Evolutionary conservation across 2,113 vertebrate genomes (phyloP).

Genomic region (Arvicanthis niloticus): DNA sequence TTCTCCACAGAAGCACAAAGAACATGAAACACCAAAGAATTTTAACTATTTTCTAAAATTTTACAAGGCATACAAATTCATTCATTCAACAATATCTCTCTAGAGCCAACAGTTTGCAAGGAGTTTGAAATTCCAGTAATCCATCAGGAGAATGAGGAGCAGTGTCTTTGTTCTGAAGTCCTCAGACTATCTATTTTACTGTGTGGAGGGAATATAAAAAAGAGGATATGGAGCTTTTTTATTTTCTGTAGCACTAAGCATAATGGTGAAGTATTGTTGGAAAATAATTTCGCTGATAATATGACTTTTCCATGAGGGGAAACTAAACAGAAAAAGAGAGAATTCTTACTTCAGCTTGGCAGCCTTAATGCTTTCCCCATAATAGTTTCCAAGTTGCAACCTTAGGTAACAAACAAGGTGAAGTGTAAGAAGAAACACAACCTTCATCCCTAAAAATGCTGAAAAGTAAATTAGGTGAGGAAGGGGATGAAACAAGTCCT

Average conservation of each 20-base stretch:
- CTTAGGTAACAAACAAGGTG: background rate
- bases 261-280: background rate
- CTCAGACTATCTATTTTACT: rapidly evolving
- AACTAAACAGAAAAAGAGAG: background rate
- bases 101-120: background rate
- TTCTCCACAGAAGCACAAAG: background rate
- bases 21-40: slow-evolving; percentile 11
- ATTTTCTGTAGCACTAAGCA: background rate
- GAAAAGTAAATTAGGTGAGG: background rate
- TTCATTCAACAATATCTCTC: background rate
- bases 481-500: background rate
- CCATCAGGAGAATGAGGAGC: background rate
- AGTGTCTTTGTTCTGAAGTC: too few relatives aligned
- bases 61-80: background rate
- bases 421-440: background rate
- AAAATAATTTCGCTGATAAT: background rate
- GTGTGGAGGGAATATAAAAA: background rate
- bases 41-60: slow-evolving; percentile 18
- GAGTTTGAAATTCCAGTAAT: background rate
- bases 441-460: background rate
- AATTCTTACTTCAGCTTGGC: background rate
- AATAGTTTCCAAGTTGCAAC: background rate
- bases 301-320: background rate
- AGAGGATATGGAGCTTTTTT: background rate
- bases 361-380: background rate